Evolutionary conservation across 2,888 invertebrate species (phyloP).

Genomic region (Amiota mariae): DNA sequence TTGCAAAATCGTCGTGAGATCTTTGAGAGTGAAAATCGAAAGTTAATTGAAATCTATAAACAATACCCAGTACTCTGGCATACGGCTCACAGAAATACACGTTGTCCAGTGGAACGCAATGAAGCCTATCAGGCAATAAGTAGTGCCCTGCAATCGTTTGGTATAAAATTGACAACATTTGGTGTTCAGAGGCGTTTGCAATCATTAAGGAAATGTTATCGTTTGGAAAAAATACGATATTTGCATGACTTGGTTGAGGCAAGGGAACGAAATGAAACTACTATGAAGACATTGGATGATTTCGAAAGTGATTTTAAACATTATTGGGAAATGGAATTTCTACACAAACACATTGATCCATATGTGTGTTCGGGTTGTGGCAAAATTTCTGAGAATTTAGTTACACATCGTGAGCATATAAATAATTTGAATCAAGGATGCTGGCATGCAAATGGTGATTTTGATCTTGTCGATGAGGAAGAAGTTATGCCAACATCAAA

Average conservation of each 20-base stretch:
- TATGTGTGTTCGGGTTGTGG: conserved; percentile 63
- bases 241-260: conserved; percentile 59
- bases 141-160: conserved; percentile 49
- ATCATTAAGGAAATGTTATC: conserved; percentile 62
- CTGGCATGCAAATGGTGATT: conserved; percentile 40
- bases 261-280: background rate
- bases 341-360: conserved; percentile 66
- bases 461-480: background rate
- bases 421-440: conserved; percentile 43
- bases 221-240: conserved; percentile 63
- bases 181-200: conserved; percentile 58
- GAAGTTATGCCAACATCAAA: background rate
- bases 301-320: conserved; percentile 59
- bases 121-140: conserved; percentile 59
- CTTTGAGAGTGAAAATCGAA: conserved; percentile 57
- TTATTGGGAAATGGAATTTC: conserved; percentile 62
- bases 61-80: conserved; percentile 67
- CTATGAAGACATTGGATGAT: conserved; percentile 29
- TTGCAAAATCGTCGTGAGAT: conserved; percentile 57
- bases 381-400: conserved; percentile 63
- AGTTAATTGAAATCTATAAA: conserved; percentile 60
- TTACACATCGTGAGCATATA: conserved; percentile 55
- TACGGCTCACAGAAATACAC: conserved; percentile 50
- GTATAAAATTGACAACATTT: conserved; percentile 53
- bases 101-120: conserved; percentile 50